Evolutionary conservation across 2,888 invertebrate species (phyloP), one percentile per base, ranked within the genome.

Genomic region (Cheilosia variabilis): DNA sequence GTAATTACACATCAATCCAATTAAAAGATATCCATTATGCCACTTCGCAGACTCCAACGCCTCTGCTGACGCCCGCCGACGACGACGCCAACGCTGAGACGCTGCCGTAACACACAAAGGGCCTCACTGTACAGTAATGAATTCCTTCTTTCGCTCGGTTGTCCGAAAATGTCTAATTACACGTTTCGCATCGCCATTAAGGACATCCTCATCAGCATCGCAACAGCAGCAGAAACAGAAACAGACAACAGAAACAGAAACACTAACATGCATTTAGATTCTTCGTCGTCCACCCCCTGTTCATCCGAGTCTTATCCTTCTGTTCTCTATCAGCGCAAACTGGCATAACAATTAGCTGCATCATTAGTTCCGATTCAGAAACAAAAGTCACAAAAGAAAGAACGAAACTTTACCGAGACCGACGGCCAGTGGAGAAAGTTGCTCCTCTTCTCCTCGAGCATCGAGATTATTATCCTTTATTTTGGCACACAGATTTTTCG

Each of bases 311-410:
- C 43, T 53, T 41, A 17, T 27, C 13, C 45, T 47, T 58, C 24
- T 43, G 60, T 41, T 68, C 75, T 41, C 47, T 76, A 66, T 66
- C 76, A 78, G 73, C 79, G 58, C 72, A 69, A 77, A 62, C 68
- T 86, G 77, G 81, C 72, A 82, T 87, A 87, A 87, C 87, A 87
- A 87, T 87, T 87, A 87, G 82, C 82, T 87, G 87, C 87, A 87
- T 87, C 87, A 87, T 87, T 87, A 87, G 87, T 77, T 78, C 73
- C 77, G 76, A 75, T 82, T 82, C 81, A 87, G 77, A 77, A 77
- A 87, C 82, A 82, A 81, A 78, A 81, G 77, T 77, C 77, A 81
- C 66, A 72, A 68, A 55, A 75, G 47, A 47, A 41, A 58, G 19
- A 41, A 43, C 17, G 37, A 63, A 47, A 2, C 6, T 63, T 47